A percentile compares a stretch with the other conserved stretches of the same genome.
phyloP scores from a whole-genome alignment of 35 echinoderm and acorn worm genomes.

The Acanthaster planci region DNA sequence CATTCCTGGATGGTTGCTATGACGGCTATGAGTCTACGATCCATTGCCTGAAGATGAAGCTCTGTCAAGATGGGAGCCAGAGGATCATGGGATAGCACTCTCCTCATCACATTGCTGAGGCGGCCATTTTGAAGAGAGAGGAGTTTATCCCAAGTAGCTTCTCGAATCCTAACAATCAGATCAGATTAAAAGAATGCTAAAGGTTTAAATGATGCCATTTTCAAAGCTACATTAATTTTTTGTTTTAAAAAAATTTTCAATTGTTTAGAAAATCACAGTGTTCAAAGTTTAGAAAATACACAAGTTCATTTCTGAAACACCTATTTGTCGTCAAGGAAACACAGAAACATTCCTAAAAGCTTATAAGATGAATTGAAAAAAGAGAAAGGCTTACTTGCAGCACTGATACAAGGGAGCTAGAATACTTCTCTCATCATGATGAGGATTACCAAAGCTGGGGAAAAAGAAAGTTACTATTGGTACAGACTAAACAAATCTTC shows the following conservation, averaged over 20 bases:
- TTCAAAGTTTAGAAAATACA: too few species aligned
- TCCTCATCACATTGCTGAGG: constrained; percentile 75
- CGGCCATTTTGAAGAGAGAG: constrained; percentile 59
- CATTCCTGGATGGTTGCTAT: constrained; percentile 55
- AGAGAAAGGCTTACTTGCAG: constrained; percentile 70
- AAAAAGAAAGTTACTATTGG: constrained; percentile 17
- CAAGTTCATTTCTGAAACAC: too few species aligned
- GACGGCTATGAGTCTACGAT: constrained; percentile 68
- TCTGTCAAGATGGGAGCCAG: constrained; percentile 75
- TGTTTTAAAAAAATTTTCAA: too few species aligned
- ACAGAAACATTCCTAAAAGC: too few species aligned
- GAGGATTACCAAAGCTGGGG: constrained; percentile 96
- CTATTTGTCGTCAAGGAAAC: too few species aligned
- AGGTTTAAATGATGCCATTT: too few species aligned
- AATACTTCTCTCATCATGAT: constrained; percentile 90
- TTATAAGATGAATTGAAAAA: neutral
- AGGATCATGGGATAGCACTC: constrained; percentile 89
- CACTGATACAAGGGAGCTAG: constrained; percentile 90
- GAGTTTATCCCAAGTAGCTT: constrained; percentile 66
- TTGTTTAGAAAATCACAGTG: too few species aligned
- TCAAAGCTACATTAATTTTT: too few species aligned
- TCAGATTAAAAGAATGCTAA: neutral
- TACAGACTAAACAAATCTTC: neutral
- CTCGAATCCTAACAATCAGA: constrained; percentile 56
- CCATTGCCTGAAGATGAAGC: constrained; percentile 78